phyloP scores from a whole-genome alignment of 1,140 invertebrate species.

The Prorops nasuta region DNA sequence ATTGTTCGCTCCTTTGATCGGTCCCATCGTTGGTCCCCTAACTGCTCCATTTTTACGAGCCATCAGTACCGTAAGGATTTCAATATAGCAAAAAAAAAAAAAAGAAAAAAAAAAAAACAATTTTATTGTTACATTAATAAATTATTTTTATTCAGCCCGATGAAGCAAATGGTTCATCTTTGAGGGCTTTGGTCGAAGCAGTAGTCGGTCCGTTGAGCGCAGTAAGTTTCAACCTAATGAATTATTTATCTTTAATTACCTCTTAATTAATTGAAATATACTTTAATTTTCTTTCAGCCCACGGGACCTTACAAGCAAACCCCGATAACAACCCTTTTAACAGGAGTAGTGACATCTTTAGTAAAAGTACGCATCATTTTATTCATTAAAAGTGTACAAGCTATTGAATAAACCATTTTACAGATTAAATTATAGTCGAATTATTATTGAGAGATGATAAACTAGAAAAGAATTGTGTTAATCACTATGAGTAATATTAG shows the following conservation, averaged over 20 bases:
- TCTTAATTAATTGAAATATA: too few relatives aligned
- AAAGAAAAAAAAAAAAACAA: neutral
- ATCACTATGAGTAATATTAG: too few relatives aligned
- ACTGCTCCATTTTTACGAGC: conserved; percentile 38
- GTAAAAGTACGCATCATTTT: conserved; percentile 38
- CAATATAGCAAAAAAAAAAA: neutral
- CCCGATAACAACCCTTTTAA: conserved; percentile 35
- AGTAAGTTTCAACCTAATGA: conserved; percentile 27
- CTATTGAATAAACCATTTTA: too few relatives aligned
- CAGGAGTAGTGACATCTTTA: conserved; percentile 38
- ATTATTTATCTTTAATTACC: too few relatives aligned
- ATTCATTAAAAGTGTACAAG: neutral
- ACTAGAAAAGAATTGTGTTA: conserved; percentile 3
- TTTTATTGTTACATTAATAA: too few relatives aligned
- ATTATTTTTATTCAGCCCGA: too few relatives aligned
- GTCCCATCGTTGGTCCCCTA: conserved; percentile 42
- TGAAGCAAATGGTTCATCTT: conserved; percentile 32
- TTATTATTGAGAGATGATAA: too few relatives aligned
- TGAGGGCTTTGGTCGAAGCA: conserved; percentile 23
- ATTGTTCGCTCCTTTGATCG: conserved; percentile 41
- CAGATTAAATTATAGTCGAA: too few relatives aligned
- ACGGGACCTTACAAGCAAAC: conserved; percentile 35
- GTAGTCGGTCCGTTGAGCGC: conserved; percentile 34
- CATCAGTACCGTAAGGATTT: conserved; percentile 42
- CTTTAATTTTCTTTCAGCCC: conserved; percentile 29